Conservation (phyloP, 2,888 invertebrate species). For the Lagria hirta region DNA sequence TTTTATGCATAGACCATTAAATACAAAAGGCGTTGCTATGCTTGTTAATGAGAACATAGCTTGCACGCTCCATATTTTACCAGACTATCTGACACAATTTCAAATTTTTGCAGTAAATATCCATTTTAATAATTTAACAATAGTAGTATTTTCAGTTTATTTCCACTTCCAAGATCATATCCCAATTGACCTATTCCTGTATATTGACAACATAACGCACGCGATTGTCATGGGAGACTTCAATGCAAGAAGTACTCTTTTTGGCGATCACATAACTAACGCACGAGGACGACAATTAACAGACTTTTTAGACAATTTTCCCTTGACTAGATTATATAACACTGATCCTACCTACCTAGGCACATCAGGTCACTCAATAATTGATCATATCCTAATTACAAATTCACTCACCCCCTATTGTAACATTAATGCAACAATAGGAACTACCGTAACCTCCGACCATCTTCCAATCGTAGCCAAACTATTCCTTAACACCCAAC, state of each 20-base stretch:
- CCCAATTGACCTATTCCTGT: background rate
- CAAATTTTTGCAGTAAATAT: background rate
- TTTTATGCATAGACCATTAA: background rate
- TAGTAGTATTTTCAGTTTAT: background rate
- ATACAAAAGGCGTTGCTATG: background rate
- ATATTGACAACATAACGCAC: background rate
- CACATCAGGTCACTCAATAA: background rate
- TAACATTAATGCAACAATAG: background rate
- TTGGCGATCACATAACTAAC: conserved; percentile 3
- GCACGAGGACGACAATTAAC: background rate
- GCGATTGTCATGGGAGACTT: conserved; percentile 4
- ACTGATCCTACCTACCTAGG: background rate
- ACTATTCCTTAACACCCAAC: background rate
- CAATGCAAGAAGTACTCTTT: conserved; percentile 1
- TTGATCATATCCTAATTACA: conserved; percentile 3
- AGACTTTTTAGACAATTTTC: background rate
- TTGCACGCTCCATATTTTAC: background rate
- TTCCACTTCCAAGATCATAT: background rate
- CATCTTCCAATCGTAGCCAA: conserved; percentile 4
- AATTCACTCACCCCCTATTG: background rate
- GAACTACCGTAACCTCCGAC: conserved; percentile 3
- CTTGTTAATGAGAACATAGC: background rate
- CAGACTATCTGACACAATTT: background rate
- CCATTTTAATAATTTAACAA: background rate
- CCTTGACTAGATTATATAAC: background rate